Base-by-base conservation (phyloP, 2,888 invertebrate species). In the Beris morrisii region DNA sequence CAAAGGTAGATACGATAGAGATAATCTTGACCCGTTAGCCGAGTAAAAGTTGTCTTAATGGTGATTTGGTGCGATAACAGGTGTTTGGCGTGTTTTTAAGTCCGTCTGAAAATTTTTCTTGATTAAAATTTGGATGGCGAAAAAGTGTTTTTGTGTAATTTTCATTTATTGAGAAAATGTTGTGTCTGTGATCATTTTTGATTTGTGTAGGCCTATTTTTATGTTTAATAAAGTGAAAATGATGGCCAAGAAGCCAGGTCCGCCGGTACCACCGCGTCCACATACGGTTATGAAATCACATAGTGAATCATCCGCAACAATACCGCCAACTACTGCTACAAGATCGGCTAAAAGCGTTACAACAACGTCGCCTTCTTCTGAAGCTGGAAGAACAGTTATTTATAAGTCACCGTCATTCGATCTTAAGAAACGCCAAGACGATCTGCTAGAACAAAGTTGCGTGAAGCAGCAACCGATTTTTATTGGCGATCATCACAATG, bases 261-360 rank as follows among this genome's bases (percentile, higher is more conserved):
- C 92, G 72, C 92, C 92, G 74, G 91, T 92, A 72, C 92, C 92
- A 67, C 92, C 92, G 72, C 84, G 92, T 74, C 92, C 92, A 75
- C 87, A 85, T 74, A 83, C 88, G 65, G 88, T 88, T 65, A 88
- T 89, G 69, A 88, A 88, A 80, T 84, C 85, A 64, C 82, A 86
- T 32, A 70, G 68, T 53, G 69, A 68, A 46, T 70, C 71, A 67
- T 68, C 70, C 66, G 59, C 69, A 54, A 59, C 65, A 44, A 12
- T 30, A 9, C 48, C 45, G 15, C 7, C 22, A 15, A 13, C 28
- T 9, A 32, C 43, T 11, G 50, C 67, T 55, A 50, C 72, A 45
- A 63, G 73, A 61, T 66, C 71, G 65, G 68, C 69, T 64, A 54
- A 66, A 65, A 50, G 72, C 67, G 65, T 65, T 58, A 50, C 72